Evolutionary conservation across 2,888 invertebrate genomes (phyloP).

Genomic region (Mesorhabditis sp.): DNA sequence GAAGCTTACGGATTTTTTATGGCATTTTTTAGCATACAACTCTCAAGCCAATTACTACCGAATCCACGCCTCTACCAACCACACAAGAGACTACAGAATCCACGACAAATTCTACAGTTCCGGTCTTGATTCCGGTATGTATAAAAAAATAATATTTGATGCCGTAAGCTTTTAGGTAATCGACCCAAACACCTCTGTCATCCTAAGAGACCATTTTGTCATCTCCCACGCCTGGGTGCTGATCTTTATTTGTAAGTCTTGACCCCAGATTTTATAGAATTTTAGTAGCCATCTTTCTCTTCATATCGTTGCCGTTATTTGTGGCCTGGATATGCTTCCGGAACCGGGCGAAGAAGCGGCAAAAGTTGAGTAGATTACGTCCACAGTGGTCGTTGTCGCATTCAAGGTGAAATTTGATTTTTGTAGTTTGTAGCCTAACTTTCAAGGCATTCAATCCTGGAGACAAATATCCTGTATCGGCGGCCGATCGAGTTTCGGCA

Average conservation of each 20-base stretch:
- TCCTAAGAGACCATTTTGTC: slow-evolving; percentile 4
- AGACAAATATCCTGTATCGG: slow-evolving; percentile 46
- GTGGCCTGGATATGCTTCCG: background rate
- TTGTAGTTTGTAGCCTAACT: background rate
- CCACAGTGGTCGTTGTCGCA: background rate
- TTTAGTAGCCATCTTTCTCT: slow-evolving; percentile 1
- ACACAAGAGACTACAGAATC: slow-evolving; percentile 10
- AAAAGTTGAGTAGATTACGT: background rate
- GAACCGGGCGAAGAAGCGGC: background rate
- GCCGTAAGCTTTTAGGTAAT: background rate
- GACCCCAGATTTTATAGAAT: background rate
- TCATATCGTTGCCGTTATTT: background rate
- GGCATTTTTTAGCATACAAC: background rate
- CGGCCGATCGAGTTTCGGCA: slow-evolving; percentile 21
- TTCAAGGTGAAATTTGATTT: slow-evolving; percentile 3
- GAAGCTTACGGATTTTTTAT: background rate
- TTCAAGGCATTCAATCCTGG: slow-evolving; percentile 38
- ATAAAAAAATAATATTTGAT: no score
- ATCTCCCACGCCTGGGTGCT: background rate
- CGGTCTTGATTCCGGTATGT: slow-evolving; percentile 5
- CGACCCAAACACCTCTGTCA: background rate
- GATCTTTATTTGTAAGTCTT: background rate
- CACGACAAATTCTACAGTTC: slow-evolving; percentile 12
- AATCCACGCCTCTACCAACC: background rate
- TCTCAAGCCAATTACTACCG: slow-evolving; percentile 2